Conservation (phyloP, 2,113 vertebrate species). For the Osmerus mordax region DNA sequence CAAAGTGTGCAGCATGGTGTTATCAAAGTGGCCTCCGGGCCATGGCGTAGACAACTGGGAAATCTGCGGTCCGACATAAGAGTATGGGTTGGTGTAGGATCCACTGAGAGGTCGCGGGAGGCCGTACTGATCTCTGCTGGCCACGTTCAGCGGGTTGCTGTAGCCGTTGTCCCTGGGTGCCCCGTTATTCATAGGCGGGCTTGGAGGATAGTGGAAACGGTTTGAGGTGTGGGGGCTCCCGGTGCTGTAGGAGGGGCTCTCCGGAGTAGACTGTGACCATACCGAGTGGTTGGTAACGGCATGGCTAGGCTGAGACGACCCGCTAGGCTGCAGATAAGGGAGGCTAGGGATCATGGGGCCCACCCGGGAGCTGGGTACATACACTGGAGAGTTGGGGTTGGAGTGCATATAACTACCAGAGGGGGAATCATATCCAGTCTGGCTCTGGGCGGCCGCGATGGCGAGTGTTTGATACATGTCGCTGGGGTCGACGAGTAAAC, state of each 20-base stretch:
- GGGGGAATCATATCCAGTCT: slow-evolving; percentile 84
- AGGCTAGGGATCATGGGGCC: slow-evolving; percentile 91
- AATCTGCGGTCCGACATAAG: slow-evolving; percentile 86
- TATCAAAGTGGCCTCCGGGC: slow-evolving; percentile 86
- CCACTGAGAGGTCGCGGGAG: slow-evolving; percentile 83
- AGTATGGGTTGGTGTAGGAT: slow-evolving; percentile 86
- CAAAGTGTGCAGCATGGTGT: slow-evolving; percentile 91
- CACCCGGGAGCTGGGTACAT: slow-evolving; percentile 92
- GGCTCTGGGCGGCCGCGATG: slow-evolving; percentile 85
- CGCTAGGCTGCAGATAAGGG: slow-evolving; percentile 82
- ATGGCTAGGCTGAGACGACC: slow-evolving; percentile 79
- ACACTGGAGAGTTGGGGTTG: slow-evolving; percentile 89
- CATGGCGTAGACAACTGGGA: slow-evolving; percentile 86
- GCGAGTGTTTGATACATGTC: slow-evolving; percentile 97
- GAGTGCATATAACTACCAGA: slow-evolving; percentile 88
- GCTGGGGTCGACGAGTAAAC: slow-evolving; percentile 79
- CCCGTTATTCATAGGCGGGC: slow-evolving; percentile 87
- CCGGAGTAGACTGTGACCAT: slow-evolving; percentile 75
- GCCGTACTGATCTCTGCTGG: slow-evolving; percentile 88
- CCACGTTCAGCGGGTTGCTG: slow-evolving; percentile 75
- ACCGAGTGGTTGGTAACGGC: slow-evolving; percentile 76
- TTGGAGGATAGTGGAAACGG: slow-evolving; percentile 88
- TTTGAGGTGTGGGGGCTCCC: slow-evolving; percentile 81
- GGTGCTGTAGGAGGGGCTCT: slow-evolving; percentile 82
- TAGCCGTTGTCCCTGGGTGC: slow-evolving; percentile 73